Evolutionary conservation across 1,140 invertebrate genomes (phyloP), one percentile per base, ranked within the genome.

Genomic region (Stegodyphus mimosarum): DNA sequence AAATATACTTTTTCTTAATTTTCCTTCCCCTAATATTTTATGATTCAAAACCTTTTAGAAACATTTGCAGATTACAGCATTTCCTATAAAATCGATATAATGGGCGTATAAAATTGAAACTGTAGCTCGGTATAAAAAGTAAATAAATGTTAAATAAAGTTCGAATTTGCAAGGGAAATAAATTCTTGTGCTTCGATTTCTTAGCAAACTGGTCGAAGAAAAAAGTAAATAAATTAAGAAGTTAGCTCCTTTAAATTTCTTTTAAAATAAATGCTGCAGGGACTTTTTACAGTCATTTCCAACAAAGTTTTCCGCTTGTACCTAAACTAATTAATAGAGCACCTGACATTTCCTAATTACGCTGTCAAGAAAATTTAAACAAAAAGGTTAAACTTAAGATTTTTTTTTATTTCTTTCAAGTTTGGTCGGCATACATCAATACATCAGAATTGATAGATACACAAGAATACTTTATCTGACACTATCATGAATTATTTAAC

Each of bases 261-360:
- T 77, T 67, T 51, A 77, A 77, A 77, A 77, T 77, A 66, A 77
- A 77, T 77, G 75, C 49, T 77, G 60, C 75, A 77, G 64, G 33
- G 51, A 77, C 75, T 77, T 77, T 77, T 77, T 77, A 67, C 60
- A 51, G 63, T 51, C 75, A 50, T 67, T 77, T 66, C 60, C 33
- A 18, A 67, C 75, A 77, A 77, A 70, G 66, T 79, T 79, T 79
- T 69, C 17, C 66, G 66, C 77, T 53, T 77, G 75, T 77, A 79
- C 50, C 77, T 79, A 79, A 79, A 70, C 77, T 79, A 79, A 79
- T 79, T 79, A 79, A 69, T 79, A 79, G 66, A 70, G 77, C 51
- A 79, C 64, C 77, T 79, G 77, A 79, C 77, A 79, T 79, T 79
- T 79, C 77, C 77, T 79, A 79, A 79, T 79, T 79, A 79, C 77